Evolutionary conservation across 2,888 invertebrate species (phyloP), one percentile per base, ranked within the genome.

Genomic region (Eupithecia tripunctaria): DNA sequence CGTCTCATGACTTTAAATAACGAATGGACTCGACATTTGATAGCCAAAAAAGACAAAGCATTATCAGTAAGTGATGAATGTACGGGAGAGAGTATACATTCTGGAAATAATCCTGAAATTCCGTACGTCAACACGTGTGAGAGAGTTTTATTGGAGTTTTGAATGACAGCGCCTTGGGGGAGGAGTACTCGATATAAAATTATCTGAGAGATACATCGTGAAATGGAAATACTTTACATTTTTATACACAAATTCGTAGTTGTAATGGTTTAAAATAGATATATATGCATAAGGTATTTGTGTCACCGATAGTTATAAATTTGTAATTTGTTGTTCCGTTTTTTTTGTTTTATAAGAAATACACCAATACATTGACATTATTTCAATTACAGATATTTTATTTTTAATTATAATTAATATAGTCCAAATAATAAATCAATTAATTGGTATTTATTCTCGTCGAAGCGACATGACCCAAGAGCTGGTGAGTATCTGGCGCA

Each of bases 91-190:
- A 60, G 25, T 27, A 29, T 60, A 60, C 10, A 18, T 41, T 27
- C 36, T 36, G 2, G 65, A 70, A 70, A 65, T 59, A 65, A 59
- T 25, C 36, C 38, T 12, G 10, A 70, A 38, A 70, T 56, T 63
- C 63, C n/a, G 10, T n/a, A 36, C 36, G 51, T 64, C 51, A 70
- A 64, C 43, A 47, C 43, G 66, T 64, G 38, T 69, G n/a, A 6
- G 25, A 65, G 51, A 69, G 51, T 66, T 65, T 65, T 60, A 74
- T 69, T 65, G 43, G 47, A 27, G 38, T 62, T 66, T 64, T 38
- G 65, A 66, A 63, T 69, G 68, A 71, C 70, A 70, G 41, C 74
- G n/a, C 43, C 72, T 59, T 68, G 74, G 74, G 74, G 62, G 72
- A 70, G 72, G 68, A 32, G 12, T 38, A 51, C 69, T 66, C 47